phyloP scores from a whole-genome alignment of 2,888 invertebrate species.

The Orthosia gothica region DNA sequence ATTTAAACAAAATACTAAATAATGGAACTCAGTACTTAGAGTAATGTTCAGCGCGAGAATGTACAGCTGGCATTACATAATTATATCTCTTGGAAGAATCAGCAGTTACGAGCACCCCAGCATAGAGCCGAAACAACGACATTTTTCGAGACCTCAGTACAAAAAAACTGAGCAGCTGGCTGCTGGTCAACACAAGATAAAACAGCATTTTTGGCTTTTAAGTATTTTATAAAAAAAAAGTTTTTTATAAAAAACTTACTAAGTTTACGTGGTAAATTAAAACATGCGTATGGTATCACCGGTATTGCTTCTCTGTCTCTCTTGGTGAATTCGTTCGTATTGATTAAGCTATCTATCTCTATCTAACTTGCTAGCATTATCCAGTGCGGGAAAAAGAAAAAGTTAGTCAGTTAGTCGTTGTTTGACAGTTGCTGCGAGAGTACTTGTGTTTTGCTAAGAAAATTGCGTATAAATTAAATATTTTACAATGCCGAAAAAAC shows the following conservation, averaged over 20 bases:
- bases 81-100: too few species aligned
- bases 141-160: too few species aligned
- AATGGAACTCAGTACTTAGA: too few species aligned
- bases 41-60: too few species aligned
- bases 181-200: neutral
- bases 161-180: too few species aligned
- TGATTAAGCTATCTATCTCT: conserved; percentile 64
- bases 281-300: conserved; percentile 50
- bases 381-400: conserved; percentile 50
- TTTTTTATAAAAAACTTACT: neutral
- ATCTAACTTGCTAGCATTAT: conserved; percentile 23
- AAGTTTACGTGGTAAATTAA: conserved; percentile 32
- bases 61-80: too few species aligned
- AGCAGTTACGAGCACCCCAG: neutral
- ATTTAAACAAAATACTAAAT: too few species aligned
- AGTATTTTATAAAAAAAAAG: too few species aligned
- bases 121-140: too few species aligned
- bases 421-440: conserved; percentile 67
- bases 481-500: conserved; percentile 88
- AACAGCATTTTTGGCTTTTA: neutral
- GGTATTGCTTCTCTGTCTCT: conserved; percentile 58
- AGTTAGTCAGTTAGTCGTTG: conserved; percentile 72
- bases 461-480: conserved; percentile 29
- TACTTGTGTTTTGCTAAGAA: conserved; percentile 46
- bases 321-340: conserved; percentile 51